Conservation (phyloP, 2,113 vertebrate species). For the Toxotes chatareus region DNA sequence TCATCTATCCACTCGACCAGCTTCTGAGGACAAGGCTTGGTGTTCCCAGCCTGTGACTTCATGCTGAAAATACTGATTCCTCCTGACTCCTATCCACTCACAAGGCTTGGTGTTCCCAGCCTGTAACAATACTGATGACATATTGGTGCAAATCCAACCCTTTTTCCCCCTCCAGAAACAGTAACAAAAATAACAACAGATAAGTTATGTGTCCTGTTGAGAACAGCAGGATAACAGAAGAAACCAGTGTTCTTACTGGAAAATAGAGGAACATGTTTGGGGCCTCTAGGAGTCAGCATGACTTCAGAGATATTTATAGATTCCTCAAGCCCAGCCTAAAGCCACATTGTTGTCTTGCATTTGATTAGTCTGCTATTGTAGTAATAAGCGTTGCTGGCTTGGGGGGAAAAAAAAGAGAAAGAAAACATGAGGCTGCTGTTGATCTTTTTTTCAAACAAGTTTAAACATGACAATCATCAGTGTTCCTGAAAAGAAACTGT, state of each 20-base stretch:
- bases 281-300: slow-evolving; percentile 63
- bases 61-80: no score
- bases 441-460: slow-evolving; percentile 40
- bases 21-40: no score
- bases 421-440: slow-evolving; percentile 10
- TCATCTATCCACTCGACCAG: no score
- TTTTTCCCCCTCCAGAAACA: neutral
- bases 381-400: slow-evolving; percentile 54
- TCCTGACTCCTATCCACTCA: slow-evolving; percentile 4
- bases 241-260: slow-evolving; percentile 25
- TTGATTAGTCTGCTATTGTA: slow-evolving; percentile 78
- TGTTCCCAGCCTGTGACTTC: no score
- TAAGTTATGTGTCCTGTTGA: neutral
- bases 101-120: neutral
- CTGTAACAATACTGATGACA: neutral
- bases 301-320: slow-evolving; percentile 76
- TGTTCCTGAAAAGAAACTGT: neutral
- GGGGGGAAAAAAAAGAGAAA: slow-evolving; percentile 21
- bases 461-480: slow-evolving; percentile 37
- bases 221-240: neutral
- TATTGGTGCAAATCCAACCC: neutral
- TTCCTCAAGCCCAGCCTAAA: slow-evolving; percentile 59
- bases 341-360: slow-evolving; percentile 75
- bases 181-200: neutral
- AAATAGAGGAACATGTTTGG: slow-evolving; percentile 26